Evolutionary conservation across 1,140 invertebrate genomes (phyloP), one percentile per base, ranked within the genome.

Genomic region (Pseudomyrmex cubaensis): DNA sequence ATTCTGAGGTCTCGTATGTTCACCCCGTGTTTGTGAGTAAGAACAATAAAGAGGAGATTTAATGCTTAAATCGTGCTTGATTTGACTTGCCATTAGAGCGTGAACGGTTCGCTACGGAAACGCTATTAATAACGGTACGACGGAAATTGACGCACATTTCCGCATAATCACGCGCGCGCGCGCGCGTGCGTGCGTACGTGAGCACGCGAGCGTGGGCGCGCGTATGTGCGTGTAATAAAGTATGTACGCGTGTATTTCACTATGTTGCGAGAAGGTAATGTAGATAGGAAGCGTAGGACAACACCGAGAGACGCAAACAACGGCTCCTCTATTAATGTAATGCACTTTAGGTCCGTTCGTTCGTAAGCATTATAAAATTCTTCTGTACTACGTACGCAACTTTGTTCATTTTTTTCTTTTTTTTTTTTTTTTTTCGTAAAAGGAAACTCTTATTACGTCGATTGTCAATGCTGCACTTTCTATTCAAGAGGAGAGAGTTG

Each of bases 401-500:
- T 74, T 87, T 70, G 87, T 82, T 35, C 35, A 35, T 35, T 35
- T 35, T 7, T 35, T 7, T 35, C 0, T 7, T 35, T 7, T 35
- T 35, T 61, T 88, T 74, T 35, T 35, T 35, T 61, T 88, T 74
- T 76, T 54, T 67, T 72, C 20, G 35, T 77, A 87, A 77, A 84
- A 84, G 69, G 70, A 82, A 90, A 88, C 77, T 87, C 48, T 82
- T 92, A 91, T 89, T 92, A 92, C 91, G 92, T 93, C 91, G 94
- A 94, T 94, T 94, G 94, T 94, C 94, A 91, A 93, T 93, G 94
- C 93, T 94, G 91, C 92, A 94, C 93, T 94, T 94, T 94, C 94
- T 91, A 90, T 90, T 90, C 85, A 73, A 74, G 66, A 78, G 84
- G 72, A 80, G 75, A 73, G 61, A 63, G 66, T 67, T 57, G 69